Evolutionary conservation across 2,113 vertebrate genomes (phyloP).

Genomic region (Forbesichthys agassizii): DNA sequence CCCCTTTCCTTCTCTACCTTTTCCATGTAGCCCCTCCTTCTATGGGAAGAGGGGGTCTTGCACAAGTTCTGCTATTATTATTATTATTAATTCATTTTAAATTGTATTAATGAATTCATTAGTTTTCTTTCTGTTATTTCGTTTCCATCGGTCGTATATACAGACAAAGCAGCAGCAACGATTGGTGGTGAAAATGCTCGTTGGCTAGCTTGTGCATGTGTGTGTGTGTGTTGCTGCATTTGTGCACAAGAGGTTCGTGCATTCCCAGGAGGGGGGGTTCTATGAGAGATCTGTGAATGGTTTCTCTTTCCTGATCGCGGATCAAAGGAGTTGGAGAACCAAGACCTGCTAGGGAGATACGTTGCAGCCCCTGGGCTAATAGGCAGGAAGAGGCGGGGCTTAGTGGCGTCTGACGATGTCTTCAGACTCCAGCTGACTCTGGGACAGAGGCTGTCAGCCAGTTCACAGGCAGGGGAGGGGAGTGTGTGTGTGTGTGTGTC

Average conservation of each 20-base stretch:
- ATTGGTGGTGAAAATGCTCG: too few relatives aligned
- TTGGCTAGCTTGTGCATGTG: background rate
- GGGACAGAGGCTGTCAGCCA: conserved; percentile 45
- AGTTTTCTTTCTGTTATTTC: too few relatives aligned
- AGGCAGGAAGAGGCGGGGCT: conserved; percentile 35
- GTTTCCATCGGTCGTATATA: too few relatives aligned
- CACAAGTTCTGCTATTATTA: background rate
- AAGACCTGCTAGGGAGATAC: too few relatives aligned
- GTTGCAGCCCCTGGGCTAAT: background rate
- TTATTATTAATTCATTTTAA: too few relatives aligned
- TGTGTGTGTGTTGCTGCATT: too few relatives aligned
- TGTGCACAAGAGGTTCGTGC: too few relatives aligned
- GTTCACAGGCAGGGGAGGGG: conserved; percentile 48
- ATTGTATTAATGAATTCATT: too few relatives aligned
- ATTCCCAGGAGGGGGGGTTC: background rate
- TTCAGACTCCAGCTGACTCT: conserved; percentile 27
- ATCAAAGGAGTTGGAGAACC: too few relatives aligned
- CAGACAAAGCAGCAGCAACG: too few relatives aligned
- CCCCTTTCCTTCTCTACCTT: background rate
- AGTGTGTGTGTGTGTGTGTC: conserved; percentile 2
- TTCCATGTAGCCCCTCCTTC: background rate
- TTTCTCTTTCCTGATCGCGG: too few relatives aligned
- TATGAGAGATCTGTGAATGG: too few relatives aligned
- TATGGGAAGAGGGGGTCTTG: background rate
- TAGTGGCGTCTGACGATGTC: conserved; percentile 37